Evolutionary conservation across 2,888 invertebrate genomes (phyloP), one percentile per base, ranked within the genome.

Genomic region (Scaptodrosophila latifasciaeformis): DNA sequence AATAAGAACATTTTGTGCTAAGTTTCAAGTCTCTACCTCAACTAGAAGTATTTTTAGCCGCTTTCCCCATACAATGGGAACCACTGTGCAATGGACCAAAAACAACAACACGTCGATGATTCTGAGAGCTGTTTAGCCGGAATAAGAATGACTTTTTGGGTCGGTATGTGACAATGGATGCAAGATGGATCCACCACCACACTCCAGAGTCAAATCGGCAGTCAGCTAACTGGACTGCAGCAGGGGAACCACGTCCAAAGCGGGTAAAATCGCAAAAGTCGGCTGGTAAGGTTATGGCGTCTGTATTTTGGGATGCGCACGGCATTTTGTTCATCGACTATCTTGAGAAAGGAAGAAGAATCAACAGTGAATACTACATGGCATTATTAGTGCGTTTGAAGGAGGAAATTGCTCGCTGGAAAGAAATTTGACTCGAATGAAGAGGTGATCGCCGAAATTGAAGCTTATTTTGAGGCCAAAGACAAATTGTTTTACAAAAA

Each of bases 271-370:
- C 63, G 1, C 54, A 58, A 42, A 48, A 21, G 45, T 78, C 65
- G 17, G 66, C 75, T 51, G 66, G 69, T 13, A 80, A 81, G 57
- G 62, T 79, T 42, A 68, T 83, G 74, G 70, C 70, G 5, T 63
- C 70, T 2, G 62, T 79, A 59, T 81, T 83, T 61, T 81, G 77
- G 78, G 75, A 83, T 79, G 49, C 67, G 9, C 65, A 63, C 40
- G 71, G 72, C 21, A 56, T 82, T 7, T 59, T 82, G 4, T 60
- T 62, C 53, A 75, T 76, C 42, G 80, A 83, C 47, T 80, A 76
- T 56, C 67, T 83, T 21, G 42, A 76, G 61, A 78, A 80, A 47
- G 70, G 71, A 31, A 74, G 63, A 68, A 78, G 72, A 1, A 70
- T 81, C 54, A 76, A 50, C 13, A 62, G 59, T 7, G 49, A 42